These are phyloP conservation scores for Vulpes lagopus DNA, from an alignment of 2,113 vertebrate genomes.

Conservation along the genomic window DNA sequence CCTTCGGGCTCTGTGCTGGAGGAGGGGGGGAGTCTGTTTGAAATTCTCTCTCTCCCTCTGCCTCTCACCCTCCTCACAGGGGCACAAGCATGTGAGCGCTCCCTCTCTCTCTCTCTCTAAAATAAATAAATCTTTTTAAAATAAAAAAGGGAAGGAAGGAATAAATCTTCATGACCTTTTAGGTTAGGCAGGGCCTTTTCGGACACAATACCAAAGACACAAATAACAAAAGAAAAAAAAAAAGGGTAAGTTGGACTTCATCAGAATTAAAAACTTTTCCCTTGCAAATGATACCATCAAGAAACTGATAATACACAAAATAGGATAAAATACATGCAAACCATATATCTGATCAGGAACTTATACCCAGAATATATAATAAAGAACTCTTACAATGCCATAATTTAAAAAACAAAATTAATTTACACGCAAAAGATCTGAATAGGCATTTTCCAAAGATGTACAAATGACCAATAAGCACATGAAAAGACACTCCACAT, in stretches of 20 bases:
- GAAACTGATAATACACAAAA: neutral
- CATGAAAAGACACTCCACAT: neutral
- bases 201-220: neutral
- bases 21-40: neutral
- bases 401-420: neutral
- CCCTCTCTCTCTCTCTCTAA: neutral
- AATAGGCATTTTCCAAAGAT: neutral
- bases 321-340: slow-evolving; percentile 14
- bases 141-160: slow-evolving; percentile 5
- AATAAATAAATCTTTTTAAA: neutral
- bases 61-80: neutral
- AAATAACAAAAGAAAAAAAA: neutral
- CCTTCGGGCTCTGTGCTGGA: too few relatives aligned
- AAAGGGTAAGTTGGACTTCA: neutral
- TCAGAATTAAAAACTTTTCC: slow-evolving; percentile 2
- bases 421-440: neutral
- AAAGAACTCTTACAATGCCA: neutral
- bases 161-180: neutral
- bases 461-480: neutral
- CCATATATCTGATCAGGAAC: neutral
- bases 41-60: neutral
- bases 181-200: neutral
- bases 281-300: neutral
- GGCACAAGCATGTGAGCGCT: too few relatives aligned
- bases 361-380: neutral